Conservation (phyloP, 2,797 vertebrate genomes). For the Staurois parvus region DNA sequence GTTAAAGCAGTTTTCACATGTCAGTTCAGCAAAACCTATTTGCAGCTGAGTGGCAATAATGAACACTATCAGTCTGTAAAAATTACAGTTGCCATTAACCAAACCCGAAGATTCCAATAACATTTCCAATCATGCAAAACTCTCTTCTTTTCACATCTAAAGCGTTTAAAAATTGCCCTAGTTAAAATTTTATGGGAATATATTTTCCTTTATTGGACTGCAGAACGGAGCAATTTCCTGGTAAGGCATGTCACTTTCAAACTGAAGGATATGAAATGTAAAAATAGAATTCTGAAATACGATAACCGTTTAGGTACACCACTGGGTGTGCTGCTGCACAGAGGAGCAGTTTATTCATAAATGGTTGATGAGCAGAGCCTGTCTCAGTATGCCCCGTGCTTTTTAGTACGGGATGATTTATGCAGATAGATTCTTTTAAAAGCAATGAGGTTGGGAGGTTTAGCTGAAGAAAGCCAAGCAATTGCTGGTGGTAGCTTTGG, state of each 20-base stretch:
- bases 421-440: no score
- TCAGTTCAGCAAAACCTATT: no score
- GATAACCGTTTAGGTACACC: no score
- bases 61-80: neutral
- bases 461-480: no score
- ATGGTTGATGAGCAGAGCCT: no score
- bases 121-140: conserved; percentile 2
- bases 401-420: no score
- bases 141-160: conserved; percentile 13
- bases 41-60: neutral
- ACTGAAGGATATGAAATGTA: conserved; percentile 13
- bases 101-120: conserved; percentile 1
- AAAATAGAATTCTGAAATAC: conserved; percentile 34
- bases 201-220: conserved; percentile 22
- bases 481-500: no score
- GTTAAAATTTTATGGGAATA: conserved; percentile 26
- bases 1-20: no score
- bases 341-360: no score
- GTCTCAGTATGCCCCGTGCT: no score
- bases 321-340: no score
- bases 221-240: conserved; percentile 27
- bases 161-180: conserved; percentile 36
- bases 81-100: neutral
- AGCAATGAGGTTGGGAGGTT: no score
- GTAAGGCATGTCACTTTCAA: conserved; percentile 30